Evolutionary conservation across 2,888 invertebrate species (phyloP), one percentile per base, ranked within the genome.

Genomic region (Dolomedes plantarius): DNA sequence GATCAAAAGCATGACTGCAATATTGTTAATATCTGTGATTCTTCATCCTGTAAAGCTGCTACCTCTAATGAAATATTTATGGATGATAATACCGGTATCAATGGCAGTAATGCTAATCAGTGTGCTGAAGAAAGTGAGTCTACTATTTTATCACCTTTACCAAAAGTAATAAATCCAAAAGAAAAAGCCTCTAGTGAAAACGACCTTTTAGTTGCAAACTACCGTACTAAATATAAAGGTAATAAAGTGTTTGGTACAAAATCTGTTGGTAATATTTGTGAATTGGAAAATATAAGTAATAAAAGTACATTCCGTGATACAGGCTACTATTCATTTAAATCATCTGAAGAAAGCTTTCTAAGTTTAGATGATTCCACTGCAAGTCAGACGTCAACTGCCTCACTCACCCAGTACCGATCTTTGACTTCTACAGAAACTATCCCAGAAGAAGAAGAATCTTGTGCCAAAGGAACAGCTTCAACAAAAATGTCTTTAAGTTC

Each of bases 251-350:
- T 87, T 75, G 80, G 76, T n/a, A 87, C 88, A 28, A 89, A 89
- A 62, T 88, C 88, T 36, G 85, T 88, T 23, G 88, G 89, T n/a
- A 89, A 89, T 68, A 88, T 89, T 56, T 79, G 83, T 19, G 88
- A 88, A 31, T 62, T 88, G 3, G 87, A 87, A 69, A 87, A 76
- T 32, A 74, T 68, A 28, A 77, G 31, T 13, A 88, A 81, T 32
- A 88, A 88, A 72, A 86, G 75, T 82, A 71, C 73, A 28, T 88
- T 88, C 50, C 82, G 89, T 29, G 89, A 89, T 76, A 89, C 89
- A 36, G 89, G 89, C 41, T 89, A 89, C 75, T 89, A 89, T 83
- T 88, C 88, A 29, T 89, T 89, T 67, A 88, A 88, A 32, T 88
- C 88, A 19, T 88, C 88, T 13, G 89, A 89, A 81, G 89, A 89